These are phyloP conservation scores for Myotis pilosus DNA, from an alignment of 2,797 vertebrate species.

Conservation along the genomic window DNA sequence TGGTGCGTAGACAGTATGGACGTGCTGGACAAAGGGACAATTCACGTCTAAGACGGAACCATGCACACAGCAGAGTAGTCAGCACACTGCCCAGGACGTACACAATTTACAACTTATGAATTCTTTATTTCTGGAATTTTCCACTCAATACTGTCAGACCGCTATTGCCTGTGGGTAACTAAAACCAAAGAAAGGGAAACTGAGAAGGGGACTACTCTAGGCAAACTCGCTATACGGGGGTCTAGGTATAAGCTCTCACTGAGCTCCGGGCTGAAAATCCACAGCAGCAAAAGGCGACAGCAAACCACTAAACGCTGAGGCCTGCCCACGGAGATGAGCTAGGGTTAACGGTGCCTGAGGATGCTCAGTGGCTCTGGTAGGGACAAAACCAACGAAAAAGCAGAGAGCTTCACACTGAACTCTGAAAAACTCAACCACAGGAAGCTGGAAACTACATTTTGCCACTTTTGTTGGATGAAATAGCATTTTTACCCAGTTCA, in stretches of 20 bases:
- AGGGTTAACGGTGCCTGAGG: background rate
- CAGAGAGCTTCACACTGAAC: background rate
- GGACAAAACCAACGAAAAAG: background rate
- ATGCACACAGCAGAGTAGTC: background rate
- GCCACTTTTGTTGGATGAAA: background rate
- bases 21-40: background rate
- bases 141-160: background rate
- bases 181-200: background rate
- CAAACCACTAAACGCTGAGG: background rate
- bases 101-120: background rate
- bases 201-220: background rate
- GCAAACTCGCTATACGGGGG: background rate
- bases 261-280: background rate
- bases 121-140: background rate
- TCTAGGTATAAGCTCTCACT: background rate
- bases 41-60: background rate
- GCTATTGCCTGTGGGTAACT: background rate
- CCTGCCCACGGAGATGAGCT: background rate
- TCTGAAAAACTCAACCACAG: background rate
- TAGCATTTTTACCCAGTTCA: background rate
- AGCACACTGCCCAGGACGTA: background rate
- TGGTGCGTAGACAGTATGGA: background rate
- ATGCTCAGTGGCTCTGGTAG: background rate
- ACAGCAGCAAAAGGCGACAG: background rate
- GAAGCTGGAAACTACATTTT: background rate